Base-by-base conservation (phyloP, 2,797 vertebrate species). In the Coranthus polyacanthus region DNA sequence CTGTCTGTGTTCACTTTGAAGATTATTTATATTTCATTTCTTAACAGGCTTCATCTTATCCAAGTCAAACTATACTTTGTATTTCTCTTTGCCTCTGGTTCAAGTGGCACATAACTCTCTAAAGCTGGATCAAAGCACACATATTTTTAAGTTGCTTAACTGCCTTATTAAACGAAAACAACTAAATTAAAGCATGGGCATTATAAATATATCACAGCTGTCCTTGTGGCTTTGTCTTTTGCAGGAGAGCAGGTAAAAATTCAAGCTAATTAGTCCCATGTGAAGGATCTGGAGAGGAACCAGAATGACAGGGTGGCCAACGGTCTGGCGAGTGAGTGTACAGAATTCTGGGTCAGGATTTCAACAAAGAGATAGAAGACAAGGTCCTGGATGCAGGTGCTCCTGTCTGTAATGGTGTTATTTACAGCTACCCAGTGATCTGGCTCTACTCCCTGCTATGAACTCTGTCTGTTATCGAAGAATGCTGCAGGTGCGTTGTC, bases 1-100 rank as follows among this genome's bases (percentile, higher is more conserved):
- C 50, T 42, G 59, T 66, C 59, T 69, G 72, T 24, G 21, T 57
- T 82, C 63, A 72, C 90, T 92, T 92, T 92, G 82, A 92, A 90
- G 74, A 77, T 83, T 87, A 89, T 91, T 92, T 89, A 80, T 72
- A 72, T 72, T 84, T 86, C 18, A 82, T 79, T 84, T 86, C 71
- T 78, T 79, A 72, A 76, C 45, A 46, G 74, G 67, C 59, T 75
- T 77, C 39, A 78, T 82, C 86, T 75, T 69, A 67, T 88, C 80
- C 68, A 87, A 84, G 69, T 83, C 73, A 81, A 85, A 89, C 81
- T 68, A 71, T 37, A 57, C 24, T 38, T 82, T 68, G 45, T 62
- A 32, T 37, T 42, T 39, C 18, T 68, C 20, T 47, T n/a, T 69
- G 39, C 15, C 52, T 66, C 49, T 55, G 49, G 37, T 69, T 72